These are phyloP conservation scores for Heliconius ismenius DNA, from an alignment of 2,888 invertebrate species.

Conservation along the genomic window DNA sequence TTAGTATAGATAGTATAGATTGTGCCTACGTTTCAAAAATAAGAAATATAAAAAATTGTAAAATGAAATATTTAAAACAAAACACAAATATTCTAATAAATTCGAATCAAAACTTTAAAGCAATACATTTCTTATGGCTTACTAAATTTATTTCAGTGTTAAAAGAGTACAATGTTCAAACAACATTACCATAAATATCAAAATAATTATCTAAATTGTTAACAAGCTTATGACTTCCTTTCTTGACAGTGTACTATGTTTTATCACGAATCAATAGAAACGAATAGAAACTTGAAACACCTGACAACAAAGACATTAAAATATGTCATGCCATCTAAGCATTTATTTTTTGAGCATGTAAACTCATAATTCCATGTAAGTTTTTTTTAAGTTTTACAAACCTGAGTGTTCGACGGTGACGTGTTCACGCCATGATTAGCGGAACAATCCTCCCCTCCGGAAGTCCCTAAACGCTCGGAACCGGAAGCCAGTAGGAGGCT, in stretches of 20 bases:
- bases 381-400: background rate
- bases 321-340: background rate
- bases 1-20: no score
- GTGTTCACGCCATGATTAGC: constrained; percentile 54
- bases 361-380: constrained; percentile 9
- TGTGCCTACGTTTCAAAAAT: background rate
- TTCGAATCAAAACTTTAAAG: background rate
- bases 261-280: constrained; percentile 13
- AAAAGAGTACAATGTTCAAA: constrained; percentile 1
- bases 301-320: constrained; percentile 17
- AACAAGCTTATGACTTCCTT: constrained; percentile 24
- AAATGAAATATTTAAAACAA: background rate
- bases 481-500: constrained; percentile 73
- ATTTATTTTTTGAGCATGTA: constrained; percentile 11
- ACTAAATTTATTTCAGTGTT: background rate
- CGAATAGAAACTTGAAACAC: constrained; percentile 17
- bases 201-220: constrained; percentile 14
- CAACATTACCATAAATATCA: constrained; percentile 4
- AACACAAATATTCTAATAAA: background rate
- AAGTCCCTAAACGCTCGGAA: constrained; percentile 78
- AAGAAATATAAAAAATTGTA: background rate
- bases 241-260: constrained; percentile 15
- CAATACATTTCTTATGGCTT: background rate
- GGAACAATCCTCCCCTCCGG: constrained; percentile 61
- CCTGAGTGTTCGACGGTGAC: constrained; percentile 48